Evolutionary conservation across 2,797 vertebrate genomes (phyloP).

Genomic region (Enteromius treurensis): DNA sequence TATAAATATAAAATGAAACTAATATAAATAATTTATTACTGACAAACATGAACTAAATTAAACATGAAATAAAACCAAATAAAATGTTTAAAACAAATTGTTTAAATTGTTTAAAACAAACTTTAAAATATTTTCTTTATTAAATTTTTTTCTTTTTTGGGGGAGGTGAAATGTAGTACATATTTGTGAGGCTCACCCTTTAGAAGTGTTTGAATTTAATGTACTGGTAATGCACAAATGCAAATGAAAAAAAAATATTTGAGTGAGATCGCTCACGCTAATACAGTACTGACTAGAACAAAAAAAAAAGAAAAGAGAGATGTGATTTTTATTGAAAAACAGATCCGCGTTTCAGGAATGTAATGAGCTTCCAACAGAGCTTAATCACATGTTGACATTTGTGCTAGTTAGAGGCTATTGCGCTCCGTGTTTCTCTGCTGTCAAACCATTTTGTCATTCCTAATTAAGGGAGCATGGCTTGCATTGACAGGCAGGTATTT

Average conservation of each 20-base stretch:
- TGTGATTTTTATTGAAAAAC: slow-evolving; percentile 55
- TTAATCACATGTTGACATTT: slow-evolving; percentile 58
- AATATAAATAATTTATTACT: not conserved
- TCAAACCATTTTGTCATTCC: slow-evolving; percentile 51
- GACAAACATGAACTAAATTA: not conserved
- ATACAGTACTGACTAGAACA: slow-evolving; percentile 33
- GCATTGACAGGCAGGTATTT: slow-evolving; percentile 79
- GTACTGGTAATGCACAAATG: not conserved
- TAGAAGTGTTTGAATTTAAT: not conserved
- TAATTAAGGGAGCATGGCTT: slow-evolving; percentile 72
- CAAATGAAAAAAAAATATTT: not conserved
- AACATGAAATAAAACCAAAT: not conserved
- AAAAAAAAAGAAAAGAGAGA: not conserved
- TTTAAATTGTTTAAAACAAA: too few species aligned
- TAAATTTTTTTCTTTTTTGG: not conserved
- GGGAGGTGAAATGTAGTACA: not conserved
- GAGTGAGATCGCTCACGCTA: not conserved
- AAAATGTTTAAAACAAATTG: not conserved
- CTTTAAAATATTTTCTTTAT: not conserved
- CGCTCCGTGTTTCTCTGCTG: slow-evolving; percentile 33
- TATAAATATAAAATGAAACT: not conserved
- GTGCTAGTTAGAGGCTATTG: slow-evolving; percentile 52
- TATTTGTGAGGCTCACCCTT: not conserved
- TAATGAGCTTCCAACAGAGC: slow-evolving; percentile 56
- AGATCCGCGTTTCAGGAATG: slow-evolving; percentile 35